Conservation (phyloP, 2,888 invertebrate species). For the Eurois occulta region DNA sequence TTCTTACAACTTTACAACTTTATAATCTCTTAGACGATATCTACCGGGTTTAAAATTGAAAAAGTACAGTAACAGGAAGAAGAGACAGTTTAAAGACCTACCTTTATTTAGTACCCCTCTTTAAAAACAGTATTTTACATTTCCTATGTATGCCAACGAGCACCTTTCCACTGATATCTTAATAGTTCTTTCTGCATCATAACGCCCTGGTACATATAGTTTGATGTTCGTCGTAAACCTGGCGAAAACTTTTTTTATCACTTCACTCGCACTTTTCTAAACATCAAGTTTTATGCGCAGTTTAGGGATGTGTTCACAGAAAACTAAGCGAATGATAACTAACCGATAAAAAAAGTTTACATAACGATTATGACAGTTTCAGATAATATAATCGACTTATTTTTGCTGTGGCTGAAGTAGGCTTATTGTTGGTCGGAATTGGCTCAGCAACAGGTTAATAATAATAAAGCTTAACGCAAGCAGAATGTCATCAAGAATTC, state of each 20-base stretch:
- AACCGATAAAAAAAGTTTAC: slow-evolving; percentile 45
- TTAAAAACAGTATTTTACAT: slow-evolving; percentile 1
- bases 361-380: slow-evolving; percentile 26
- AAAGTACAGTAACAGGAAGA: background rate
- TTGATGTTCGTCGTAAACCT: slow-evolving; percentile 67
- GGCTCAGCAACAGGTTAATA: background rate
- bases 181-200: slow-evolving; percentile 60
- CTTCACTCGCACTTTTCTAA: slow-evolving; percentile 57
- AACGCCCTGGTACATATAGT: slow-evolving; percentile 64
- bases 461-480: background rate
- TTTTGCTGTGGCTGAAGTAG: background rate
- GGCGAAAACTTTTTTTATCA: slow-evolving; percentile 63
- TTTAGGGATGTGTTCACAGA: slow-evolving; percentile 60
- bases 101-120: background rate
- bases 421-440: background rate
- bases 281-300: slow-evolving; percentile 64
- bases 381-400: background rate
- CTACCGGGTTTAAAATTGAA: background rate
- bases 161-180: slow-evolving; percentile 54
- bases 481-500: background rate
- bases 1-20: background rate
- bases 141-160: slow-evolving; percentile 17
- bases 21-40: too few relatives aligned
- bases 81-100: background rate
- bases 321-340: slow-evolving; percentile 60